phyloP scores from a whole-genome alignment of 2,113 vertebrate genomes.

The Antennarius striatus region DNA sequence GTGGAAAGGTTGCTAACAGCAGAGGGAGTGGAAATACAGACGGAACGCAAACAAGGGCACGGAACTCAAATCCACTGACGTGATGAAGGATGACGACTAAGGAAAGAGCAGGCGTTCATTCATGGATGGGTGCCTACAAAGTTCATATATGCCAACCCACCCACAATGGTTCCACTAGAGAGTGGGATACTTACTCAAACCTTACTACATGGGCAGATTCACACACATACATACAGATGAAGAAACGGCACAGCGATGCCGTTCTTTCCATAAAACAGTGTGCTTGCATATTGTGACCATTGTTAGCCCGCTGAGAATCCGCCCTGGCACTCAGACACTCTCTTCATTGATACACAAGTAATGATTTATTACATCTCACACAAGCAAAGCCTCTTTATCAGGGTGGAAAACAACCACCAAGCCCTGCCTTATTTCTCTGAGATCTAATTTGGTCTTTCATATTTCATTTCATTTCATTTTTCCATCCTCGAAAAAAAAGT shows the following conservation, averaged over 20 bases:
- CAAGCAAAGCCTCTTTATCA: too few species aligned
- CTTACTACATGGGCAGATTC: neutral
- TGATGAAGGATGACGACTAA: neutral
- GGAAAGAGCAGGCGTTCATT: neutral
- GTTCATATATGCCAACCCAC: too few species aligned
- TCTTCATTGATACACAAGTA: neutral
- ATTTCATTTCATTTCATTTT: constrained; percentile 12
- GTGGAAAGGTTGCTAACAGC: neutral
- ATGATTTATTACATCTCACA: neutral
- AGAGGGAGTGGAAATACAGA: neutral
- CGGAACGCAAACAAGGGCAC: neutral
- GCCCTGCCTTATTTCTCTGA: too few species aligned
- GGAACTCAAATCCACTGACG: neutral
- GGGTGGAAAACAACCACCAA: neutral
- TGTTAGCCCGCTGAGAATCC: neutral
- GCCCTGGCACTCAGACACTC: neutral
- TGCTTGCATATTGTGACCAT: neutral
- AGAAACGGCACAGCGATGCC: neutral
- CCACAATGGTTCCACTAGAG: too few species aligned
- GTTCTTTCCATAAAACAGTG: neutral
- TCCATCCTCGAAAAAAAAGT: neutral
- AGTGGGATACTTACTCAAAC: too few species aligned
- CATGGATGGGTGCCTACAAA: neutral
- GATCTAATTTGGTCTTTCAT: neutral
- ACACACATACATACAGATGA: neutral